Percentiles rank a stretch among this genome's conserved stretches.
Conservation (phyloP, 2,797 vertebrate species). For the Rhinoraja longicauda region DNA sequence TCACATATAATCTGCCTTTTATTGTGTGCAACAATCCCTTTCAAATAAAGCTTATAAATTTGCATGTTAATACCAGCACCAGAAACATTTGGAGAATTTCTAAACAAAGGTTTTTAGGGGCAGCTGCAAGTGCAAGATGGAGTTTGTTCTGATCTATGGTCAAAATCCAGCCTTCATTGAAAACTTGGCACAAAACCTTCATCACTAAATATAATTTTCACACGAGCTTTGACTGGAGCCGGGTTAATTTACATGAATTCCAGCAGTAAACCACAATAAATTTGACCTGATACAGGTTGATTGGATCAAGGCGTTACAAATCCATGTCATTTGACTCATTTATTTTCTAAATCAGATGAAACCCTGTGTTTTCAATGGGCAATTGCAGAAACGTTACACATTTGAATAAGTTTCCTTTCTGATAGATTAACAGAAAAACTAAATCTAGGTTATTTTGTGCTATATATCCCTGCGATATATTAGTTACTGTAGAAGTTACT, state of each 20-base stretch:
- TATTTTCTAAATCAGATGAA: not conserved
- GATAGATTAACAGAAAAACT: not conserved
- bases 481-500: not conserved
- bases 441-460: not conserved
- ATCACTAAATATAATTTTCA: constrained; percentile 11
- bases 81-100: not conserved
- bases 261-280: not conserved
- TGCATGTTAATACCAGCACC: not conserved
- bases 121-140: not conserved
- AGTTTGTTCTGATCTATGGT: not conserved
- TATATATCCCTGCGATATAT: not conserved
- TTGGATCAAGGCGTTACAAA: not conserved
- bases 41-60: constrained; percentile 1
- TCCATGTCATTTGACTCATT: not conserved
- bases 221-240: not conserved
- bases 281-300: not conserved
- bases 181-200: not conserved
- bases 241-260: not conserved
- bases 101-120: not conserved
- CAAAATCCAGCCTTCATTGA: not conserved
- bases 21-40: not conserved
- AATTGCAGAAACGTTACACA: not conserved
- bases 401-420: not conserved
- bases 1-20: not conserved
- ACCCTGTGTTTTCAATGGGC: not conserved